Evolutionary conservation across 1,140 invertebrate genomes (phyloP).

Genomic region (Drosophila miranda): DNA sequence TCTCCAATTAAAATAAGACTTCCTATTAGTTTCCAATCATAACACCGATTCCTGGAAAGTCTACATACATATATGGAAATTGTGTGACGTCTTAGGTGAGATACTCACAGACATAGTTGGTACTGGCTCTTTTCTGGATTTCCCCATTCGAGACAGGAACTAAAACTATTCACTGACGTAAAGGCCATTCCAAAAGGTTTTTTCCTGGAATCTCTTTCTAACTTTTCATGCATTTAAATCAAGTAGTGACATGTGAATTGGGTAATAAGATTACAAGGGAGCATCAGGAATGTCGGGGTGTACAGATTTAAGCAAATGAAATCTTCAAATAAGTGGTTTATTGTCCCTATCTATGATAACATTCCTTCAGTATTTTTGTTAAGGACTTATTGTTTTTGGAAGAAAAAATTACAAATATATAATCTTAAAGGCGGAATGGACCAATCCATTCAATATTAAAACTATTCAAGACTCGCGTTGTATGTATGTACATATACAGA

Average conservation of each 20-base stretch:
- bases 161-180: slow-evolving; percentile 22
- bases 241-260: slow-evolving; percentile 50
- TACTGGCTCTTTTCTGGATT: slow-evolving; percentile 5
- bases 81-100: neutral
- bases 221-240: slow-evolving; percentile 31
- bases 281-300: too few species aligned
- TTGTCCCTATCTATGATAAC: too few species aligned
- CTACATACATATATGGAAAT: neutral
- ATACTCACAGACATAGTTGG: neutral
- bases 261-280: slow-evolving; percentile 13
- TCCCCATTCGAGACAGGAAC: slow-evolving; percentile 33
- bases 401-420: too few species aligned
- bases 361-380: too few species aligned
- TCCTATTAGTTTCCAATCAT: neutral
- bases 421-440: too few species aligned
- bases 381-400: too few species aligned
- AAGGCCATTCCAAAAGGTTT: slow-evolving; percentile 22
- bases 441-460: too few species aligned
- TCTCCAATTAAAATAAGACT: neutral
- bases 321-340: too few species aligned
- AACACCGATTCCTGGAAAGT: neutral
- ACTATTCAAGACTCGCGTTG: too few species aligned
- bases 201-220: slow-evolving; percentile 29
- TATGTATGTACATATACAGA: too few species aligned
- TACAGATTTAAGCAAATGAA: too few species aligned